These are phyloP conservation scores for Theodoxus fluviatilis DNA, from an alignment of 2,888 invertebrate species.

Conservation along the genomic window DNA sequence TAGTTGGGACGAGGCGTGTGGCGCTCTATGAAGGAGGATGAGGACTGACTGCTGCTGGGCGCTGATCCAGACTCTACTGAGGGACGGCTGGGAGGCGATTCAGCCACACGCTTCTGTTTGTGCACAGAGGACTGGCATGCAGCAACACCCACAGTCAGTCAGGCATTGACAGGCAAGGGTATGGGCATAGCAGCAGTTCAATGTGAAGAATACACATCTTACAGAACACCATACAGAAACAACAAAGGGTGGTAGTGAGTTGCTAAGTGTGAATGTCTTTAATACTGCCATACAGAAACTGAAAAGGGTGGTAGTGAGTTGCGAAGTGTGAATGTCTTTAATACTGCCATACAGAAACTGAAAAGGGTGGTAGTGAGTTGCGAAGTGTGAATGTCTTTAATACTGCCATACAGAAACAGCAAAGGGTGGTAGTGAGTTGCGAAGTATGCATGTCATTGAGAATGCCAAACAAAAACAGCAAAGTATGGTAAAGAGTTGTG, in stretches of 20 bases:
- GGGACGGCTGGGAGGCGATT: constrained; percentile 47
- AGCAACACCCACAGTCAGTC: too few relatives aligned
- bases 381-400: not conserved
- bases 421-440: not conserved
- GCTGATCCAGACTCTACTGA: constrained; percentile 55
- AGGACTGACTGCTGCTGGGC: constrained; percentile 39
- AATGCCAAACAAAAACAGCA: not conserved
- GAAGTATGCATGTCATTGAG: not conserved
- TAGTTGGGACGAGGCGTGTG: constrained; percentile 68
- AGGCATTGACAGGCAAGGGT: too few relatives aligned
- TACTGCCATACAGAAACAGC: not conserved
- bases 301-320: not conserved
- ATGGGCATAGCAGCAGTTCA: too few relatives aligned
- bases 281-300: not conserved
- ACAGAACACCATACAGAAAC: not conserved
- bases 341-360: not conserved
- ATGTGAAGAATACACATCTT: not conserved
- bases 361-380: not conserved
- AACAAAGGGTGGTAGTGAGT: not conserved
- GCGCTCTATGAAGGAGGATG: constrained; percentile 44
- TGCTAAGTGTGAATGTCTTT: not conserved
- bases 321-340: not conserved
- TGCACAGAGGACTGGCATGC: not conserved
- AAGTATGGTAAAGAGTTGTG: too few relatives aligned
- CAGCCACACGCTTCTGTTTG: constrained; percentile 34